Conservation (phyloP, 2,113 vertebrate genomes). For the Platichthys stellatus region DNA sequence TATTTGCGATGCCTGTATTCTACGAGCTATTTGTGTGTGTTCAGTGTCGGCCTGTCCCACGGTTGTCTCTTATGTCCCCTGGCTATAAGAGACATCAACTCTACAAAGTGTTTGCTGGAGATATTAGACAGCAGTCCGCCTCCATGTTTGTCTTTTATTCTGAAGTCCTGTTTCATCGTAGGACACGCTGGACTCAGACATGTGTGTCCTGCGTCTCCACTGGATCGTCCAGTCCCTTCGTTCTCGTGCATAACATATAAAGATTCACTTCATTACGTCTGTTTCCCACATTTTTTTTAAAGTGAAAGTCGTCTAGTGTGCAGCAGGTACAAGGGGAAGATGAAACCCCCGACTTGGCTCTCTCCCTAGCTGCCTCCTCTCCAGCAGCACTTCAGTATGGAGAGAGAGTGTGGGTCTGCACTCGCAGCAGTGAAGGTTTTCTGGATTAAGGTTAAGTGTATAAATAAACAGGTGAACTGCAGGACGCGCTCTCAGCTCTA, state of each 20-base stretch:
- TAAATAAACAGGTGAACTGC: slow-evolving; percentile 40
- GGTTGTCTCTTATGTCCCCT: background rate
- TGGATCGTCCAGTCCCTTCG: no score
- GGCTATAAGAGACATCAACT: slow-evolving; percentile 13
- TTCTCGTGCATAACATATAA: no score
- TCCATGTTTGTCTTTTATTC: no score
- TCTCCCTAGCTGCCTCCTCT: slow-evolving; percentile 16
- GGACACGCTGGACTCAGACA: no score
- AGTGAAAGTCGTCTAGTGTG: no score
- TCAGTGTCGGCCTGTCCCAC: background rate
- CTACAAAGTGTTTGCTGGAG: background rate
- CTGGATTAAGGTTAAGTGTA: slow-evolving; percentile 49
- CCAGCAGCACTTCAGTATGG: slow-evolving; percentile 5
- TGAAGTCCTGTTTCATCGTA: no score
- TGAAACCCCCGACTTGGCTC: background rate
- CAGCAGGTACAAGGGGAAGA: no score
- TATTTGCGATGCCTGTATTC: background rate
- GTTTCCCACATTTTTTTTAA: no score
- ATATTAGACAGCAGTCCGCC: no score
- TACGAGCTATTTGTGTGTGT: background rate
- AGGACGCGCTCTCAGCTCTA: background rate
- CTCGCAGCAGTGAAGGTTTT: slow-evolving; percentile 40
- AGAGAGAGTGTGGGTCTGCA: slow-evolving; percentile 4
- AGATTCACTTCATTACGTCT: no score
- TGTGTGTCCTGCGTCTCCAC: no score